Evolutionary conservation across 2,113 vertebrate genomes (phyloP).

Genomic region (Saimiri boliviensis): DNA sequence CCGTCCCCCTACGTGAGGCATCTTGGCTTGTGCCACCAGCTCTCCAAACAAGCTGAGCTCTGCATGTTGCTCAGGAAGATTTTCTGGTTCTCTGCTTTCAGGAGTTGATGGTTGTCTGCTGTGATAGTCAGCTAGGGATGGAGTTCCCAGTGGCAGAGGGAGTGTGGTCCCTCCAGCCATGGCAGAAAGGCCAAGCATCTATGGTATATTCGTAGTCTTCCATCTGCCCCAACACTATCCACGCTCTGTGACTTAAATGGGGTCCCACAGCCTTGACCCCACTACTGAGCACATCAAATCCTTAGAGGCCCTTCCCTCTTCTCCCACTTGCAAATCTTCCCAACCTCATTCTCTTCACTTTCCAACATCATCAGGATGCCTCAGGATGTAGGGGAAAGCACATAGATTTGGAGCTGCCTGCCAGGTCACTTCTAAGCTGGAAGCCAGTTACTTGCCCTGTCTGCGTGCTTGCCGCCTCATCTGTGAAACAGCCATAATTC

Average conservation of each 20-base stretch:
- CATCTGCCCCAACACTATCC: neutral
- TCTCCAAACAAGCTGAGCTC: neutral
- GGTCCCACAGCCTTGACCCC: neutral
- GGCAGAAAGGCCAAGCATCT: neutral
- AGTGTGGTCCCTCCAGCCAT: accelerated
- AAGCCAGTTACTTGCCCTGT: neutral
- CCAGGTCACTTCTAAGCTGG: neutral
- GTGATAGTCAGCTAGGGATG: no score
- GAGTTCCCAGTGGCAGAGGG: neutral
- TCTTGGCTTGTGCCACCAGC: neutral
- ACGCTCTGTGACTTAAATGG: neutral
- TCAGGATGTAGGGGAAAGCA: neutral
- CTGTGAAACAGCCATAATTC: neutral
- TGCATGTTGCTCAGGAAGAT: neutral
- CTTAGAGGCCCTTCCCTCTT: neutral
- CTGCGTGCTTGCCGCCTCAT: neutral
- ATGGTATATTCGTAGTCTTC: neutral
- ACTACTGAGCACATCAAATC: neutral
- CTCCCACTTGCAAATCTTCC: neutral
- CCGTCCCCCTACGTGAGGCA: no score
- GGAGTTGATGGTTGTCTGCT: neutral
- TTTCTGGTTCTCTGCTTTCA: neutral
- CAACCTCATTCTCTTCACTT: neutral
- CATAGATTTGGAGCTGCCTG: neutral
- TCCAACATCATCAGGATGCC: no score